These are phyloP conservation scores for Heterotis niloticus DNA, from an alignment of 2,113 vertebrate genomes.

Conservation along the genomic window DNA sequence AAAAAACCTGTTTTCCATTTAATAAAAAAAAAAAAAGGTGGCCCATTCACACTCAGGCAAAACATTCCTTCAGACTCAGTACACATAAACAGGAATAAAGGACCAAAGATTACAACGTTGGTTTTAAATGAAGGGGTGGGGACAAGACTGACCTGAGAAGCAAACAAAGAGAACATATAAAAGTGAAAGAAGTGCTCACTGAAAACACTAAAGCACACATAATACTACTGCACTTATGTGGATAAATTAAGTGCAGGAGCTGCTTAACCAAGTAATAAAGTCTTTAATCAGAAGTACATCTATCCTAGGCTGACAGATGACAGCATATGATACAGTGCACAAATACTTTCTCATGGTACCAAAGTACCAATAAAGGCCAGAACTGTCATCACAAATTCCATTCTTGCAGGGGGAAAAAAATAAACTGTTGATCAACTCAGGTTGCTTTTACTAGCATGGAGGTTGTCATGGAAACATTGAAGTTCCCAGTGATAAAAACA, in stretches of 20 bases:
- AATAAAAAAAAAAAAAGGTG: too few species aligned
- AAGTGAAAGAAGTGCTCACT: slow-evolving; percentile 69
- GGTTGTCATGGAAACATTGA: slow-evolving; percentile 98
- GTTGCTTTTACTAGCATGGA: slow-evolving; percentile 93
- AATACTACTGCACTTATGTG: slow-evolving; percentile 75
- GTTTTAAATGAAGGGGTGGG: slow-evolving; percentile 13
- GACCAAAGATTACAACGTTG: slow-evolving; percentile 15
- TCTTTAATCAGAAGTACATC: slow-evolving; percentile 92
- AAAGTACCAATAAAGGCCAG: slow-evolving; percentile 97
- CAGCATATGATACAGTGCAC: slow-evolving; percentile 93
- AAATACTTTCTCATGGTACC: slow-evolving; percentile 89
- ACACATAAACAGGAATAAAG: neutral
- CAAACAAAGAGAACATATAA: slow-evolving; percentile 68
- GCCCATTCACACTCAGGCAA: too few species aligned
- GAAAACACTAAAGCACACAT: slow-evolving; percentile 70
- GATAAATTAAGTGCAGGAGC: slow-evolving; percentile 81
- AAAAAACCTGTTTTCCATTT: too few species aligned
- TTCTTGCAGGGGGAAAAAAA: slow-evolving; percentile 66
- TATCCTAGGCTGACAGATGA: slow-evolving; percentile 82
- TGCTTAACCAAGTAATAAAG: slow-evolving; percentile 78
- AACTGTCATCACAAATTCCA: slow-evolving; percentile 98
- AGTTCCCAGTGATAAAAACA: slow-evolving; percentile 86
- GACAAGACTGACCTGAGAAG: slow-evolving; percentile 56
- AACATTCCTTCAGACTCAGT: too few species aligned
- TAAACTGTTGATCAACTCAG: slow-evolving; percentile 92